A percentile compares a stretch with the other conserved stretches of the same genome.
Conservation (phyloP, 2,113 vertebrate species). For the Orycteropus afer region DNA sequence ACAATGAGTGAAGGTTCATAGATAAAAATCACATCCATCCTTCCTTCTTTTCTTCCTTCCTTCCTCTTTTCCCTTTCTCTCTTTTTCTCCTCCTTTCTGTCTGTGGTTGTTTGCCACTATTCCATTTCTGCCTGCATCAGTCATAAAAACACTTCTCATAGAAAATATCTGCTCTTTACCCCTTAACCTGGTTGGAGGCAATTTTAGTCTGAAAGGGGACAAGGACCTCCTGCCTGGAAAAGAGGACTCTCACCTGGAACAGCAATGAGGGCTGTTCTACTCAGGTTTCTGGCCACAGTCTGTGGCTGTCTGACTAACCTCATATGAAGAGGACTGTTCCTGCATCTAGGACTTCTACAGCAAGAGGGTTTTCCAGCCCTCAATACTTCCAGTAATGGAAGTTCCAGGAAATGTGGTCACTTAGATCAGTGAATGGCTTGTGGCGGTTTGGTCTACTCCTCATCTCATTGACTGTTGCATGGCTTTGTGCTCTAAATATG, state of each 20-base stretch:
- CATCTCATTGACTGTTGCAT: not conserved
- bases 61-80: not conserved
- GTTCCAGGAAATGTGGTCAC: not conserved
- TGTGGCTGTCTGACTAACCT: not conserved
- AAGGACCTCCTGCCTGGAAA: not conserved
- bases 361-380: not conserved
- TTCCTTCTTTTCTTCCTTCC: no score
- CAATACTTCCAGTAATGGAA: not conserved
- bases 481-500: not conserved
- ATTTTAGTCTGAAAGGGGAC: not conserved
- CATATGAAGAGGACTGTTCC: not conserved
- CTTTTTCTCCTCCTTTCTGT: no score
- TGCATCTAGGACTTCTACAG: not conserved
- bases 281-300: not conserved
- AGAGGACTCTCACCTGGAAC: no score
- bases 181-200: not conserved
- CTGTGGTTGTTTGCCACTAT: not conserved
- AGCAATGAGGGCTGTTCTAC: not conserved
- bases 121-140: not conserved
- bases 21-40: not conserved
- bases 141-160: not conserved
- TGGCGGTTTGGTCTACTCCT: not conserved
- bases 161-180: not conserved
- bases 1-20: not conserved
- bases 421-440: rapidly evolving